These are phyloP conservation scores for Megaceryle torquata DNA, from an alignment of 2,113 vertebrate genomes.

Conservation along the genomic window DNA sequence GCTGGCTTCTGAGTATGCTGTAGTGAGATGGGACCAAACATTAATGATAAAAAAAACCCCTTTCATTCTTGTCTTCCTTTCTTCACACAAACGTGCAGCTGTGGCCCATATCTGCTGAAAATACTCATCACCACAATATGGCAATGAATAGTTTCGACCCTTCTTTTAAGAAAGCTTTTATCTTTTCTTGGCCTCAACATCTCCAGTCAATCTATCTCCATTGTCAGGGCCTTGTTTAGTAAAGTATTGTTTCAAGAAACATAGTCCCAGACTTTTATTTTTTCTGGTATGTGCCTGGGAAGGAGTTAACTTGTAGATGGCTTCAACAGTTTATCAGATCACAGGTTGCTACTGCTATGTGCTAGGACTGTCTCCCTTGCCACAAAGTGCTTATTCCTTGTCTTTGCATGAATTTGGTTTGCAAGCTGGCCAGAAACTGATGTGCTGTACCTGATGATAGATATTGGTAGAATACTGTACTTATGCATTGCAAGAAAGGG, in stretches of 20 bases:
- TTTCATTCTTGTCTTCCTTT: slow-evolving; percentile 48
- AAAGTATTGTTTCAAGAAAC: slow-evolving; percentile 33
- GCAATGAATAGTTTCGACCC: slow-evolving; percentile 44
- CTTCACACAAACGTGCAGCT: slow-evolving; percentile 46
- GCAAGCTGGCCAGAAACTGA: background rate
- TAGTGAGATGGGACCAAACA: background rate
- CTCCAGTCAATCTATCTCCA: slow-evolving; percentile 28
- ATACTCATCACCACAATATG: slow-evolving; percentile 44
- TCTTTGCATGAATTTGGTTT: background rate
- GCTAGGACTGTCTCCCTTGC: background rate
- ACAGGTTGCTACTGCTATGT: background rate
- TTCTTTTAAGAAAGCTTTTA: slow-evolving; percentile 56
- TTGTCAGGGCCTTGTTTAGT: slow-evolving; percentile 36
- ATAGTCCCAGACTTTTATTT: background rate
- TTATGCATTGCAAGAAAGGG: background rate
- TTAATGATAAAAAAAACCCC: slow-evolving; percentile 11
- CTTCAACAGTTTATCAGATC: background rate
- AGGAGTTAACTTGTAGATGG: slow-evolving; percentile 18
- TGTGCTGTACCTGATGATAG: background rate
- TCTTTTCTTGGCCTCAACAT: slow-evolving; percentile 44
- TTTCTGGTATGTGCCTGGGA: background rate
- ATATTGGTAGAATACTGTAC: background rate
- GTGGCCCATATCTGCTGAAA: slow-evolving; percentile 55
- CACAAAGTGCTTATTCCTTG: background rate
- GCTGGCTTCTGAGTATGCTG: background rate